phyloP scores from a whole-genome alignment of 2,113 vertebrate genomes.

The Melanotaenia duboulayi region DNA sequence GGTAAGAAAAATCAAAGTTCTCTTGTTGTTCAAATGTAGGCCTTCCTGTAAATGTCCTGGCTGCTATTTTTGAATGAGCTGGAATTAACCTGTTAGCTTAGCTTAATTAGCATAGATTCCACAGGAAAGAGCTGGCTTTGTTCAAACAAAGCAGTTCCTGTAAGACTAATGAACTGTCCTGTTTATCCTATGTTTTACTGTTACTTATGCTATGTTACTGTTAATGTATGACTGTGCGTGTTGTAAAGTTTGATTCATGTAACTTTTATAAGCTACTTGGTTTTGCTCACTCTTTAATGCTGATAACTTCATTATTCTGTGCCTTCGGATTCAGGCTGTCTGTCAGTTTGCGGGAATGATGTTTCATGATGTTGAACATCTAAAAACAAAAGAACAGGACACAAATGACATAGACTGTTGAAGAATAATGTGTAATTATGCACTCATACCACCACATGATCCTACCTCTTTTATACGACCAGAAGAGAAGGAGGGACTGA shows the following conservation, averaged over 20 bases:
- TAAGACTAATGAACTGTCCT: background rate
- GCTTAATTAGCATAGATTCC: too few species aligned
- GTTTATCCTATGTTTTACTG: background rate
- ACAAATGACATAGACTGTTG: background rate
- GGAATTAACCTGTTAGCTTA: too few species aligned
- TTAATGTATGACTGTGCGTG: background rate
- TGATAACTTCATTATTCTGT: constrained; percentile 52
- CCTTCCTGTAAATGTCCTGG: too few species aligned
- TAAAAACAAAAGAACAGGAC: constrained; percentile 44
- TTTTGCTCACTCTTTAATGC: constrained; percentile 74
- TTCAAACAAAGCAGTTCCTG: background rate
- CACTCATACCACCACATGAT: background rate
- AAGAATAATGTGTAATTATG: background rate
- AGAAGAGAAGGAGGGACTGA: constrained; percentile 43
- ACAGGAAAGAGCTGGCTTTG: too few species aligned
- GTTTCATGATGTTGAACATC: constrained; percentile 82
- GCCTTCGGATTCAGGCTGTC: constrained; percentile 71
- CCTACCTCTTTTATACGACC: constrained; percentile 55
- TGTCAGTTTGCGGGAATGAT: constrained; percentile 77
- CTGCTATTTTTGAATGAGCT: too few species aligned
- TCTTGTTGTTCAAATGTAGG: too few species aligned
- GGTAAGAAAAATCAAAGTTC: too few species aligned
- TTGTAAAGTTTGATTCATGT: background rate
- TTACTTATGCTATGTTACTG: too few species aligned
- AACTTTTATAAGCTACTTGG: background rate